Percentiles rank a stretch among this genome's conserved stretches.
Evolutionary conservation across 2,797 vertebrate genomes (phyloP).

Genomic region (Threskiornis aethiopicus): DNA sequence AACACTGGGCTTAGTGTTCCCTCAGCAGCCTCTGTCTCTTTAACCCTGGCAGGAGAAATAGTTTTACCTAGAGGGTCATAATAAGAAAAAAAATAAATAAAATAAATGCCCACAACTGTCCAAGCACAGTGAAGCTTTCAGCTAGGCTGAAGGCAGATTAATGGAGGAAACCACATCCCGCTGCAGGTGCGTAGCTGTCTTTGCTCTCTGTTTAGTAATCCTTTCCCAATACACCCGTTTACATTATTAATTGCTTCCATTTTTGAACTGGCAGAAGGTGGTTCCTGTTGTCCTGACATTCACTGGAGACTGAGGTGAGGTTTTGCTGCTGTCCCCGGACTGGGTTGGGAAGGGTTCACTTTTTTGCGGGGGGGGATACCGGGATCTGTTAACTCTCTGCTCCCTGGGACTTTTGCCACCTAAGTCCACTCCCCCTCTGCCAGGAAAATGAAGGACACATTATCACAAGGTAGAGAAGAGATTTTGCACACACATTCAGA

Average conservation of each 20-base stretch:
- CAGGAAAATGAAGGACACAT: background rate
- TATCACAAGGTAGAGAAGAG: background rate
- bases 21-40: background rate
- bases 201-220: background rate
- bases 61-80: background rate
- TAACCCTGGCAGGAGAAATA: background rate
- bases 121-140: background rate
- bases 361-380: fast-evolving
- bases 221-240: background rate
- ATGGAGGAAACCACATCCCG: fast-evolving
- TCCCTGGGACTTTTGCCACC: fast-evolving
- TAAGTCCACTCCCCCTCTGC: background rate
- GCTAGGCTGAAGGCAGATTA: background rate
- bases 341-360: background rate
- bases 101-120: background rate
- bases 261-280: background rate
- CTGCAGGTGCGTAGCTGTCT: background rate
- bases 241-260: background rate
- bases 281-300: background rate
- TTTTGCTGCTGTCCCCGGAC: background rate
- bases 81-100: background rate
- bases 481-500: background rate
- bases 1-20: background rate
- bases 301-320: background rate
- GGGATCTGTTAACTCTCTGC: background rate